Evolutionary conservation across 2,888 invertebrate species (phyloP), one percentile per base, ranked within the genome.

Genomic region (Loripinus fragilis): DNA sequence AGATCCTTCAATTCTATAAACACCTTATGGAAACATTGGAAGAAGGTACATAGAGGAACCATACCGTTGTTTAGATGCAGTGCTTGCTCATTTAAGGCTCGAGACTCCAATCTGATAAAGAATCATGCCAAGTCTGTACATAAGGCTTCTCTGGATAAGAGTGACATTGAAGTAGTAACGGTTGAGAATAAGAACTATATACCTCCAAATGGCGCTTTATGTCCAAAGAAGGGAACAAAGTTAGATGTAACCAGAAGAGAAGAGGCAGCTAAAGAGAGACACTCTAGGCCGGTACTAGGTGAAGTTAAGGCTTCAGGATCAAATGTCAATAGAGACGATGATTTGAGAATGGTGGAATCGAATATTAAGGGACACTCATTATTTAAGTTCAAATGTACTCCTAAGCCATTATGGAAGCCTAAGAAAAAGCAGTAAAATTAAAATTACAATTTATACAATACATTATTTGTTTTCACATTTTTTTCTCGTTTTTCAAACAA

Each of bases 401-500:
- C 7, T 25, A 55, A 55, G 17, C 12, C 23, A 55, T 20, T 28
- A 12, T 25, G 55, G 55, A 25, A 55, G 55, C 55, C 55, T 7
- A 55, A 55, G 8, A 28, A 17, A 3, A 28, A 17, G 28, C 23
- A 55, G 55, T 28, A 55, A 55, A 10, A 12, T 7, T 25, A 28
- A 7, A 10, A 25, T 28, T 5, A 28, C 23, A 50, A 7, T 50
- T 50, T 50, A n/a, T n/a, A n/a, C 23, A 10, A 50, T 41, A 15
- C 15, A 10, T 10, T 20, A 15, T n/a, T 20, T 20, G 48, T n/a
- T 20, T 48, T 48, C n/a, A n/a, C 48, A 20, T 20, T 20, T n/a
- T 48, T 48, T 48, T 48, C 48, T 48, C 48, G 48, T 5, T 48
- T 48, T 48, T 48, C 48, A 48, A 48, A 48, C 48, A 48, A 48